A percentile compares a stretch with the other conserved stretches of the same genome.
Conservation (phyloP, 2,888 invertebrate species). For the Parnassius smintheus region DNA sequence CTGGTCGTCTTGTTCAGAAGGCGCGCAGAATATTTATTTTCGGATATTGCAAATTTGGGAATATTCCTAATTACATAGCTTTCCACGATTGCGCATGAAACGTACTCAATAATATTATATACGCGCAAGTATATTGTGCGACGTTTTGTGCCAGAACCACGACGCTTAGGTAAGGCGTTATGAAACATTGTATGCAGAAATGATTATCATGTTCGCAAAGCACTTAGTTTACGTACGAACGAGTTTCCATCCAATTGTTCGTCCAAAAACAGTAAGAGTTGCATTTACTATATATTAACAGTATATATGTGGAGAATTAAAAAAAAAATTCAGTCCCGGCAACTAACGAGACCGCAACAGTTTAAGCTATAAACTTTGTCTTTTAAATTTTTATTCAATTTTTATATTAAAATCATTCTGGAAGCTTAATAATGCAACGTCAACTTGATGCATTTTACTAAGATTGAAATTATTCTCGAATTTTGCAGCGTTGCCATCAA, state of each 20-base stretch:
- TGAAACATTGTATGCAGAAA: slow-evolving; percentile 16
- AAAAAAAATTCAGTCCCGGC: no score
- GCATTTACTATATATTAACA: not conserved
- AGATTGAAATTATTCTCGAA: no score
- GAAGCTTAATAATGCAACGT: no score
- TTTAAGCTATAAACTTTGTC: no score
- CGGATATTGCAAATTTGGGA: slow-evolving; percentile 37
- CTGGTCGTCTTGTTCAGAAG: slow-evolving; percentile 30
- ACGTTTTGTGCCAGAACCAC: not conserved
- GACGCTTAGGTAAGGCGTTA: slow-evolving; percentile 11
- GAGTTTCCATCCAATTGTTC: no score
- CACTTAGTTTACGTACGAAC: not conserved
- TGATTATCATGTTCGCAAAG: slow-evolving; percentile 5
- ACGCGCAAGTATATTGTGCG: not conserved
- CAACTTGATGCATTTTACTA: no score
- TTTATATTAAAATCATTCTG: no score
- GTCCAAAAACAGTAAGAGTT: not conserved
- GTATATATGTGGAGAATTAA: no score
- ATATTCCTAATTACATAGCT: slow-evolving; percentile 34
- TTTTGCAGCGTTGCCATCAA: no score
- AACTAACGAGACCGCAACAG: no score
- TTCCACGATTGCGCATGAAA: slow-evolving; percentile 23
- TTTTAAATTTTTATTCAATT: no score
- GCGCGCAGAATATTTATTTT: slow-evolving; percentile 36
- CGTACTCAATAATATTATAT: not conserved